Conservation (phyloP, 2,113 vertebrate species). For the Rhynchopsitta pachyrhyncha region DNA sequence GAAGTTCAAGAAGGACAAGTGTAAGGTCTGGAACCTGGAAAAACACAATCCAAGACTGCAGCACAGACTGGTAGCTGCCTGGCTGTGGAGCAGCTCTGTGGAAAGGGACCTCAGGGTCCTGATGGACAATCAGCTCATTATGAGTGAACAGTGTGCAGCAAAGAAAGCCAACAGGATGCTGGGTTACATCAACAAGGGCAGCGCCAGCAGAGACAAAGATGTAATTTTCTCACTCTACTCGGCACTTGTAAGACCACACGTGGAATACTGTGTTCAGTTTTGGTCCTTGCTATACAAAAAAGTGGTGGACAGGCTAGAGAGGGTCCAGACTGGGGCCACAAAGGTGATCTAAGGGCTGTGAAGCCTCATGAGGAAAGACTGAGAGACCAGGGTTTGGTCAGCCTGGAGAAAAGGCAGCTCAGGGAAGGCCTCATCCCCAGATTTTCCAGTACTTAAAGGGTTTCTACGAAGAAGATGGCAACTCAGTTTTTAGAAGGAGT, state of each 20-base stretch:
- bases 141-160: background rate
- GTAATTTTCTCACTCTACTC: background rate
- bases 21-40: background rate
- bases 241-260: background rate
- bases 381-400: background rate
- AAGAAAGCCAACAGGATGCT: background rate
- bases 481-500: background rate
- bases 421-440: background rate
- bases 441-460: background rate
- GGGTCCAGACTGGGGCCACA: too few relatives aligned
- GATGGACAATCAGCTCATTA: background rate
- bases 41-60: background rate
- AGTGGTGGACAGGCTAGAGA: too few relatives aligned
- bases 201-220: background rate
- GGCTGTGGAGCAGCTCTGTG: background rate
- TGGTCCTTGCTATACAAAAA: too few relatives aligned
- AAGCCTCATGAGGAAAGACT: background rate
- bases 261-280: background rate
- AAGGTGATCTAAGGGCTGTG: too few relatives aligned
- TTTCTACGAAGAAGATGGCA: background rate
- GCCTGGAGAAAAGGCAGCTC: background rate
- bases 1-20: background rate
- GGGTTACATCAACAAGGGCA: background rate
- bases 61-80: background rate
- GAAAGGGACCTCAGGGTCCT: background rate